Base-by-base conservation (phyloP, 2,113 vertebrate species). In the Tupaia tana region DNA sequence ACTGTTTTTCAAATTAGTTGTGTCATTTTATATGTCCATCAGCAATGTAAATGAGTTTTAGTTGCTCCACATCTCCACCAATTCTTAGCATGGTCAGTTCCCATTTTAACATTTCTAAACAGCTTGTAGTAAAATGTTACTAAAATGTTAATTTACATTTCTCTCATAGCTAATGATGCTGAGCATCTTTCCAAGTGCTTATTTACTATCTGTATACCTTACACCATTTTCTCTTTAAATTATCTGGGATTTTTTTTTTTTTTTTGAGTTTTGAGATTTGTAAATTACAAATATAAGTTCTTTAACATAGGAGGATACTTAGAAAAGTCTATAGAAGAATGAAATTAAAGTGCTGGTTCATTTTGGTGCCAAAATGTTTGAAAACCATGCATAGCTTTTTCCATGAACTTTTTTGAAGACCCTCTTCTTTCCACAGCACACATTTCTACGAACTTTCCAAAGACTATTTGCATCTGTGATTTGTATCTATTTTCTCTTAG, bases 61-160 rank as follows among this genome's bases (percentile, higher is more conserved):
- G 34, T 81, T 75, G 22, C 31, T 86, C 70, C 31, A 3, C 75
- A 58, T 61, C 9, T 7, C 89, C 12, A 73, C 25, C 22, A 77
- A 6, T 25, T 3, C 27, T 58, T 61, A 24, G 11, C 24, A 5
- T 59, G 25, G 2, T 81, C 80, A 86, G 56, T 67, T 15, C 31
- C n/a, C 79, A 66, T 69, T 74, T 61, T 52, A 79, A 12, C 24
- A 54, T 12, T 74, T 69, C 25, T 74, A 61, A 80, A 61, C 67
- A 27, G 13, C 54, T 31, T 61, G 4, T 59, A n/a, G 18, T 81
- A 0, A 6, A 86, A 81, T 58, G 56, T 92, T 69, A 25, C 0
- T 82, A 20, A 89, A 4, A 1, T 78, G 95, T 95, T 90, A 54
- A 82, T 94, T 94, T 92, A 14, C 9, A 14, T 89, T 81, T 86